These are phyloP conservation scores for Aspidapion aeneum DNA, from an alignment of 2,888 invertebrate species.

Conservation along the genomic window DNA sequence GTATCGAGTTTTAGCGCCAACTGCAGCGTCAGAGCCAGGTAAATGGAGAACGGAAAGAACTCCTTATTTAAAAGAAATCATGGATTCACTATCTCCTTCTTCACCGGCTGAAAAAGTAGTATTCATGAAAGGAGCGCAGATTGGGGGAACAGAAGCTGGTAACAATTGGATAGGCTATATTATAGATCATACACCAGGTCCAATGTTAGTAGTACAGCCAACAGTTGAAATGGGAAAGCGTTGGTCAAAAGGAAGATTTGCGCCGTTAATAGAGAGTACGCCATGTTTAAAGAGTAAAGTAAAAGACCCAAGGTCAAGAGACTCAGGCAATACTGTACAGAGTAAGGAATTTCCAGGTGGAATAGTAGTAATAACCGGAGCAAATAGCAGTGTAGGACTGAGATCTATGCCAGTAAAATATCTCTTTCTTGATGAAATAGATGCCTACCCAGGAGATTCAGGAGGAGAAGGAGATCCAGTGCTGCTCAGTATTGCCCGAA, in stretches of 20 bases:
- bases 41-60: conserved; percentile 22
- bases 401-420: conserved; percentile 12
- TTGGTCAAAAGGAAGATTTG: conserved; percentile 17
- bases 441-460: conserved; percentile 13
- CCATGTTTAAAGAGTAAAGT: conserved; percentile 16
- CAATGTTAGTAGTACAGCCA: conserved; percentile 14
- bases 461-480: conserved; percentile 14
- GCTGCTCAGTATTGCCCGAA: conserved; percentile 12
- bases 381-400: conserved; percentile 10
- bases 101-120: conserved; percentile 13
- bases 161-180: conserved; percentile 16
- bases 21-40: conserved; percentile 21
- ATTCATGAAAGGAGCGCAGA: conserved; percentile 16
- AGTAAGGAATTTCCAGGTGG: conserved; percentile 13
- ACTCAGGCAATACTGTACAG: conserved; percentile 12
- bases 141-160: conserved; percentile 16
- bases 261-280: conserved; percentile 12
- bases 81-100: conserved; percentile 17
- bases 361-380: conserved; percentile 12
- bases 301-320: conserved; percentile 15
- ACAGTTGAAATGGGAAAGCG: conserved; percentile 17
- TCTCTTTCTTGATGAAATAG: conserved; percentile 11
- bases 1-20: conserved; percentile 17
- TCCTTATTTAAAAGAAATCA: too few species aligned
- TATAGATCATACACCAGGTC: conserved; percentile 13